phyloP scores from a whole-genome alignment of 2,113 vertebrate genomes.

The Halichoeres trimaculatus region DNA sequence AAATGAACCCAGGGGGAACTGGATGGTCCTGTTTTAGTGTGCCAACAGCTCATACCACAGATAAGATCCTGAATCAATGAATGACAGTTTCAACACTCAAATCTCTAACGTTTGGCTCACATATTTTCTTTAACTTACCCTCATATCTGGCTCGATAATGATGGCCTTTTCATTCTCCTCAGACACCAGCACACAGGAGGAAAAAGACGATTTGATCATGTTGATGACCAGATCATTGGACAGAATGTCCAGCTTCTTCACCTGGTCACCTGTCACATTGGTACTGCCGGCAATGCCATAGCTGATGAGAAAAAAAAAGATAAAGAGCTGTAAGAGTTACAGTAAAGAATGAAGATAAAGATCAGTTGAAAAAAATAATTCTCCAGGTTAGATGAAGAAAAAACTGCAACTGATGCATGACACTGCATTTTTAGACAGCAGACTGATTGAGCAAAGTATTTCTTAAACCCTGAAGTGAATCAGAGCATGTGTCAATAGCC shows the following conservation, averaged over 20 bases:
- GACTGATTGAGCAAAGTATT: not conserved
- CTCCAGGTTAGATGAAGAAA: not conserved
- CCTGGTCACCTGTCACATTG: slow-evolving; percentile 95
- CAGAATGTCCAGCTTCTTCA: slow-evolving; percentile 95
- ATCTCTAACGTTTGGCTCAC: too few species aligned
- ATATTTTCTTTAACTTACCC: slow-evolving; percentile 73
- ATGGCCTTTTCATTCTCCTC: slow-evolving; percentile 92
- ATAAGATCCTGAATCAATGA: not conserved
- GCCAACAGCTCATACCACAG: not conserved
- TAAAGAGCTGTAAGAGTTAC: not conserved
- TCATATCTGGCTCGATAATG: slow-evolving; percentile 88
- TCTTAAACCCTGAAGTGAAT: not conserved
- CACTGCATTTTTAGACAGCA: slow-evolving; percentile 2
- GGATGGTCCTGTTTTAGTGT: not conserved
- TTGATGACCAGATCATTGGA: slow-evolving; percentile 95
- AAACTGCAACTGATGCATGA: slow-evolving; percentile 32
- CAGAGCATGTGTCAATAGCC: not conserved
- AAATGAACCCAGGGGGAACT: not conserved
- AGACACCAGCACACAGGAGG: slow-evolving; percentile 91
- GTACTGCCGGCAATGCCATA: slow-evolving; percentile 93
- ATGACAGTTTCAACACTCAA: not conserved
- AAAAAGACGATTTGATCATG: slow-evolving; percentile 93
- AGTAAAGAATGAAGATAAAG: not conserved
- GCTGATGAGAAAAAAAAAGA: slow-evolving; percentile 65
- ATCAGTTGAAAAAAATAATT: not conserved